phyloP scores from a whole-genome alignment of 2,113 vertebrate species.

The Lonchura striata region DNA sequence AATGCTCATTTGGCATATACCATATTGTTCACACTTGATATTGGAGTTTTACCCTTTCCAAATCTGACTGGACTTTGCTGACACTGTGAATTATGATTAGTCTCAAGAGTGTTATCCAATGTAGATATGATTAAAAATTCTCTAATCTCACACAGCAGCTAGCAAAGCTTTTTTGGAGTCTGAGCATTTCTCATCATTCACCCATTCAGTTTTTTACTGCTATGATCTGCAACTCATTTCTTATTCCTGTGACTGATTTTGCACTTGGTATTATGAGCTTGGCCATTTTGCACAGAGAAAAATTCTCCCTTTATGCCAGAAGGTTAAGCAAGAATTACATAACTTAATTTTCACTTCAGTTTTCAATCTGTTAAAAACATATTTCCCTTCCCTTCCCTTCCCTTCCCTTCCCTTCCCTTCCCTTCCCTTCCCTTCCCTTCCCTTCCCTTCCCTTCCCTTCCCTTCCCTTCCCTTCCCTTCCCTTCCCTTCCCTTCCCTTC shows the following conservation, averaged over 20 bases:
- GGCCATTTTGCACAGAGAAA: background rate
- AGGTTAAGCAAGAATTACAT: background rate
- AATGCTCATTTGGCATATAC: background rate
- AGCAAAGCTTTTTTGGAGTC: background rate
- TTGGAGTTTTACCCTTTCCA: background rate
- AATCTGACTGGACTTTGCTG: background rate
- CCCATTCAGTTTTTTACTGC: background rate
- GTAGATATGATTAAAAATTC: slow-evolving; percentile 13
- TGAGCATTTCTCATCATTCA: background rate
- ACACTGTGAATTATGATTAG: background rate
- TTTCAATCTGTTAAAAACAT: background rate
- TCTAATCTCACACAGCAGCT: background rate
- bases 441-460: background rate
- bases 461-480: too few species aligned
- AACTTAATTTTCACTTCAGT: background rate
- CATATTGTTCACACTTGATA: background rate
- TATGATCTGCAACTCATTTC: background rate
- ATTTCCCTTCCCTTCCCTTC: too few species aligned
- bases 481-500: background rate
- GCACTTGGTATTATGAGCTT: background rate
- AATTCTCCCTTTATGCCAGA: background rate
- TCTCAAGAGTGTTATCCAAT: background rate
- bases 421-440: too few species aligned
- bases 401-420: background rate
- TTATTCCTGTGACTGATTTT: background rate